Percentiles rank a stretch among this genome's conserved stretches.
Conservation (phyloP, 2,888 invertebrate species). For the Melolontha melolontha region DNA sequence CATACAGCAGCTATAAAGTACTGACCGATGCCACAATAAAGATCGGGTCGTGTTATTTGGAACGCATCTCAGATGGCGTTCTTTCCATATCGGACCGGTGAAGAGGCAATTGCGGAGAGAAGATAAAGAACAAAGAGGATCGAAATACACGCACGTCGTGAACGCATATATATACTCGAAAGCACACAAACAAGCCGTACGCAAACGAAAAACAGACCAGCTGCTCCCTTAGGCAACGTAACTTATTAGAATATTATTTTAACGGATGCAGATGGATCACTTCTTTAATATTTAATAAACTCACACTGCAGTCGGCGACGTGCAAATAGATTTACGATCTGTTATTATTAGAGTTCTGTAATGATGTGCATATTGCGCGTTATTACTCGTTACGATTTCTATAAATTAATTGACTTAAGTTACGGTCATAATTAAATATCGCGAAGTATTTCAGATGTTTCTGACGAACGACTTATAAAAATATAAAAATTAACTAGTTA, state of each 20-base stretch:
- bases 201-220: constrained; percentile 47
- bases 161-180: neutral
- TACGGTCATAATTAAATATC: neutral
- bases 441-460: no score
- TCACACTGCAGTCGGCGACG: constrained; percentile 12
- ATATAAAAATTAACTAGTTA: no score
- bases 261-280: constrained; percentile 59
- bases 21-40: constrained; percentile 54
- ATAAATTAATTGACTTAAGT: constrained; percentile 7
- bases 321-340: constrained; percentile 28
- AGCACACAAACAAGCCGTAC: neutral
- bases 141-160: constrained; percentile 37
- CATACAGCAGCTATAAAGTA: constrained; percentile 63
- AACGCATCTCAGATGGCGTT: constrained; percentile 58
- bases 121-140: constrained; percentile 38
- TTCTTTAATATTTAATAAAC: constrained; percentile 56
- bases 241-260: constrained; percentile 62
- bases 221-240: constrained; percentile 55
- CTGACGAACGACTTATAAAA: no score
- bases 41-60: constrained; percentile 55
- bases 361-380: constrained; percentile 9
- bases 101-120: constrained; percentile 21
- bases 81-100: constrained; percentile 47
- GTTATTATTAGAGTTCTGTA: constrained; percentile 26
- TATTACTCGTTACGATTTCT: neutral